Evolutionary conservation across 2,797 vertebrate species (phyloP).

Genomic region (Rhinophrynus dorsalis): DNA sequence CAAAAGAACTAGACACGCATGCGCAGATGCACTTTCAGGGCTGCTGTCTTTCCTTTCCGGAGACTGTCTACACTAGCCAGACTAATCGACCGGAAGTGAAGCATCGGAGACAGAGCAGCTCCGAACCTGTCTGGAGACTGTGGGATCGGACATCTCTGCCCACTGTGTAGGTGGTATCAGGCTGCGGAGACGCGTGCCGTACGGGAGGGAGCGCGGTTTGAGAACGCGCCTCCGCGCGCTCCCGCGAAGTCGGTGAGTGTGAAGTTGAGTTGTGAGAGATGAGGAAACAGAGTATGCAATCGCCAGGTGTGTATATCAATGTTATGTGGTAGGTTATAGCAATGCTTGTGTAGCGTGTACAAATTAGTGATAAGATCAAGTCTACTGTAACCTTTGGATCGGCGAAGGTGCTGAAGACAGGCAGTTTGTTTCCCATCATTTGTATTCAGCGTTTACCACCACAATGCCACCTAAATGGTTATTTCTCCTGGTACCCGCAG

Average conservation of each 20-base stretch:
- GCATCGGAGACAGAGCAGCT: neutral
- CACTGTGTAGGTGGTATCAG: neutral
- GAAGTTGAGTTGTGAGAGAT: neutral
- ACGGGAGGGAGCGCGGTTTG: neutral
- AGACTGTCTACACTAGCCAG: neutral
- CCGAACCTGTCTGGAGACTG: too few species aligned
- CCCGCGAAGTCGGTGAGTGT: neutral
- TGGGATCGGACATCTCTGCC: neutral
- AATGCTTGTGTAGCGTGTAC: too few species aligned
- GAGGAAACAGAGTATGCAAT: neutral
- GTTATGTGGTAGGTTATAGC: neutral
- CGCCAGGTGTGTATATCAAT: neutral
- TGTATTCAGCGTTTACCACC: too few species aligned
- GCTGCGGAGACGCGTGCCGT: neutral
- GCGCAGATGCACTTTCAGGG: too few species aligned
- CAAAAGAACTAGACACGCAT: too few species aligned
- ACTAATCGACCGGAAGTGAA: neutral
- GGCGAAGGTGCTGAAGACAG: too few species aligned
- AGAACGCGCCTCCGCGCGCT: slow-evolving; percentile 18
- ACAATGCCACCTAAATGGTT: too few species aligned
- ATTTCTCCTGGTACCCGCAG: too few species aligned
- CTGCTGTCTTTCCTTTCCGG: neutral
- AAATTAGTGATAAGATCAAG: too few species aligned
- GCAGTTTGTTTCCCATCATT: too few species aligned
- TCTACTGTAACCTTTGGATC: too few species aligned